Conservation (phyloP, 2,888 invertebrate genomes). For the Pecten maximus region DNA sequence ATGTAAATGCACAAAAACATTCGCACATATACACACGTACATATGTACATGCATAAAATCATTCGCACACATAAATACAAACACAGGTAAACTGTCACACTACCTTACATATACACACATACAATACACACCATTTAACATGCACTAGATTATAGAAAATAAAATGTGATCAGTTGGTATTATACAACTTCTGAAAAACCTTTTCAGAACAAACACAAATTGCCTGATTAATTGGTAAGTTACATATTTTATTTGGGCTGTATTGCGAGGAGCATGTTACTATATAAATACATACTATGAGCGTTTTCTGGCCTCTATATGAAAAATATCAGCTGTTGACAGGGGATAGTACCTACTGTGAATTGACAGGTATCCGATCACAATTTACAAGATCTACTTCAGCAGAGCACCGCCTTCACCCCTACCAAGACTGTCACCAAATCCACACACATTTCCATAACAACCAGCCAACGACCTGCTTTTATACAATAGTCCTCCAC, state of each 20-base stretch:
- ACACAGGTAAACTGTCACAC: background rate
- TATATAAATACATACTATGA: background rate
- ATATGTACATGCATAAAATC: background rate
- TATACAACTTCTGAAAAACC: background rate
- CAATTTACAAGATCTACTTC: background rate
- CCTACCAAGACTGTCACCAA: background rate
- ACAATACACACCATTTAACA: background rate
- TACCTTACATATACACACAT: background rate
- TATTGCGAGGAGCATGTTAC: background rate
- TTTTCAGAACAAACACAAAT: background rate
- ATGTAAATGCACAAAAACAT: background rate
- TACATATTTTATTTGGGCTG: background rate
- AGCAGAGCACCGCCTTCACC: background rate
- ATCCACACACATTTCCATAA: background rate
- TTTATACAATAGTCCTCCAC: slow-evolving; percentile 16
- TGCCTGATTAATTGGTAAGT: background rate
- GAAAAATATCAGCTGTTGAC: background rate
- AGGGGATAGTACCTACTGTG: background rate
- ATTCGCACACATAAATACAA: background rate
- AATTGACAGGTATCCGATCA: background rate
- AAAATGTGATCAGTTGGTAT: background rate
- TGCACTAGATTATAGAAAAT: too few species aligned
- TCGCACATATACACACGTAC: background rate
- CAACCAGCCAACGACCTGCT: slow-evolving; percentile 13
- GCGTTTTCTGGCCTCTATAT: background rate